Percentiles rank a stretch among this genome's conserved stretches.
Evolutionary conservation across 2,797 vertebrate genomes (phyloP).

Genomic region (Liasis olivaceus): DNA sequence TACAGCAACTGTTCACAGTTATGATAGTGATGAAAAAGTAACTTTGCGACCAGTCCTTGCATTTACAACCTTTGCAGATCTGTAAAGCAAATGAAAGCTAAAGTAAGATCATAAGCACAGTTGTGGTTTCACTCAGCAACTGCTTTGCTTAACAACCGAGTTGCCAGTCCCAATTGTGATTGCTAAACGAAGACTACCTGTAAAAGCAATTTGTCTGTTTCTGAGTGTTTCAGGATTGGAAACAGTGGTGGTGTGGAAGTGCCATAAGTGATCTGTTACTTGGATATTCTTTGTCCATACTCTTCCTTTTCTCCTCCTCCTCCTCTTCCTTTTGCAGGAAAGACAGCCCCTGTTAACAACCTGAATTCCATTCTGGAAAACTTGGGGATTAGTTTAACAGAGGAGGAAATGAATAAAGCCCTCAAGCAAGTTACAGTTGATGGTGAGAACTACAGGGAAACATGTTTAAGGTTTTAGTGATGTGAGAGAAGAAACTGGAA

Average conservation of each 20-base stretch:
- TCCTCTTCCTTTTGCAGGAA: neutral
- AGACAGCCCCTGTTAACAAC: neutral
- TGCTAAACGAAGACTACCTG: neutral
- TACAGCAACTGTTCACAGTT: neutral
- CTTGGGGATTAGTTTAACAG: neutral
- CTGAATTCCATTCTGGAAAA: conserved; percentile 1
- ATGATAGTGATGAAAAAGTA: neutral
- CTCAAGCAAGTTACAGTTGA: neutral
- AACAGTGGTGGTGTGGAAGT: neutral
- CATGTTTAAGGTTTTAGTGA: neutral
- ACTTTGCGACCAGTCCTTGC: neutral
- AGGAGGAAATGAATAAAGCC: neutral
- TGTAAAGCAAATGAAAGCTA: neutral
- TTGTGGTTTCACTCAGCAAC: neutral
- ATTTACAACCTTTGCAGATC: neutral
- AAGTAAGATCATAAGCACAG: neutral
- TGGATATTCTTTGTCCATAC: neutral
- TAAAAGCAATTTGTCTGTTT: neutral
- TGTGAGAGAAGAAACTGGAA: neutral
- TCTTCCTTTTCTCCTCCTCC: neutral
- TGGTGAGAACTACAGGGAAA: neutral
- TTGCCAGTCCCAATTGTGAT: neutral
- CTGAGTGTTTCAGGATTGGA: neutral
- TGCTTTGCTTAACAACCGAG: neutral
- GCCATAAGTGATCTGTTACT: neutral